A percentile compares a stretch with the other conserved stretches of the same genome.
Evolutionary conservation across 2,797 vertebrate genomes (phyloP).

Genomic region (Threskiornis aethiopicus): DNA sequence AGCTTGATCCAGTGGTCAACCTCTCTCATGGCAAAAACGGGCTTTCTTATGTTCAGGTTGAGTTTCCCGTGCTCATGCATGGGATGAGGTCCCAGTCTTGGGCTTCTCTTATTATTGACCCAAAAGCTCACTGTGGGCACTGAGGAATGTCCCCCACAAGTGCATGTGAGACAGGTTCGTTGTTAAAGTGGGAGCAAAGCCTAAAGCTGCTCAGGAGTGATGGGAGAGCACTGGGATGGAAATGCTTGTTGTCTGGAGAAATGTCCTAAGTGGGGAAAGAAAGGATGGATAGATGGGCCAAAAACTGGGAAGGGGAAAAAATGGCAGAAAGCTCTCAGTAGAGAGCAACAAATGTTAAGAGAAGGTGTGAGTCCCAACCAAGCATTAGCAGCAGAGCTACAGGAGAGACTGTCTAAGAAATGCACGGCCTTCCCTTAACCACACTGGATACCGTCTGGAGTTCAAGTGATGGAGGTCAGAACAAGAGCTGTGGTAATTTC

Average conservation of each 20-base stretch:
- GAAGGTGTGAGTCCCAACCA: background rate
- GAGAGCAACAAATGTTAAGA: background rate
- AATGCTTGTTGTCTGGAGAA: background rate
- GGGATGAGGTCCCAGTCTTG: background rate
- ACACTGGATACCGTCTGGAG: no score
- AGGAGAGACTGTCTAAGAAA: background rate
- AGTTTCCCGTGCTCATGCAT: background rate
- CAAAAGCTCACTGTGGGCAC: background rate
- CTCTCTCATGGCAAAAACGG: background rate
- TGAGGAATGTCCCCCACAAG: accelerated
- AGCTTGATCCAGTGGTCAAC: background rate
- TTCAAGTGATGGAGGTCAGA: background rate
- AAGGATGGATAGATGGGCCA: background rate
- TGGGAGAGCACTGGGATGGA: background rate
- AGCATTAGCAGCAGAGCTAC: background rate
- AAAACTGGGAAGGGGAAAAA: background rate
- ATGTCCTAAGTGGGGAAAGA: background rate
- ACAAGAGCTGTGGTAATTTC: background rate
- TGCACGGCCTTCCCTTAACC: background rate
- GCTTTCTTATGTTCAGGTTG: background rate
- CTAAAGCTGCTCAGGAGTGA: background rate
- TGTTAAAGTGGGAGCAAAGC: background rate
- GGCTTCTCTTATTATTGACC: background rate
- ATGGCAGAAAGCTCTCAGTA: background rate
- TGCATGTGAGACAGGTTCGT: accelerated